Evolutionary conservation across 2,888 invertebrate species (phyloP), one percentile per base, ranked within the genome.

Genomic region (Leucozona laternaria): DNA sequence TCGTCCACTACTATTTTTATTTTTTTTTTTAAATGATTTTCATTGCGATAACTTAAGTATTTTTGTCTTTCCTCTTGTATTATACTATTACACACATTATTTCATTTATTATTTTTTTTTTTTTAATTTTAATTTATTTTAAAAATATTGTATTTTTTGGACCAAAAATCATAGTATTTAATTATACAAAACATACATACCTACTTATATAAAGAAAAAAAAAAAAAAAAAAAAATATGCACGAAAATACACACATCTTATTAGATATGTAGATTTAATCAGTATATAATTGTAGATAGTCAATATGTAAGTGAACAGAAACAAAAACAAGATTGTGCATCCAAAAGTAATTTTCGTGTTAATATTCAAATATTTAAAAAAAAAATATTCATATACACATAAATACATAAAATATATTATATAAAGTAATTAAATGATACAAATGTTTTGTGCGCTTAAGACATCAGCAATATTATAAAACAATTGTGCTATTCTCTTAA

Each of bases 91-190:
- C 64, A 58, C 55, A 77, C 68, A 71, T 78, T 48, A 73, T 50
- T 80, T 81, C 68, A 77, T 78, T 58, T 78, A 25, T 8, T 15
- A n/a, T 25, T 10, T 20, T 20, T 20, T 22, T 64, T 43, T 64
- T 60, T 40, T 50, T 86, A 79, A 86, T 78, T 79, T 82, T 86
- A 75, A 86, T 76, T 86, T 86, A 86, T 82, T 86, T 70, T 78
- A 79, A 70, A 79, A 70, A 79, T 79, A 64, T 81, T 58, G 57
- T 60, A 73, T 73, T 68, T 89, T 92, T 94, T 93, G 93, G 92
- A 92, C 92, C 93, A 93, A 94, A 94, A 93, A 92, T 93, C 92
- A 92, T 93, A 94, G 93, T 93, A 90, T 91, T 90, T 89, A 91
- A 87, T 40, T 62, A 72, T 45, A 70, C 53, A 66, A 72, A 60